A percentile compares a stretch with the other conserved stretches of the same genome.
These are phyloP conservation scores for Gallinago paraguaiae DNA, from an alignment of 2,113 vertebrate species.

Conservation along the genomic window DNA sequence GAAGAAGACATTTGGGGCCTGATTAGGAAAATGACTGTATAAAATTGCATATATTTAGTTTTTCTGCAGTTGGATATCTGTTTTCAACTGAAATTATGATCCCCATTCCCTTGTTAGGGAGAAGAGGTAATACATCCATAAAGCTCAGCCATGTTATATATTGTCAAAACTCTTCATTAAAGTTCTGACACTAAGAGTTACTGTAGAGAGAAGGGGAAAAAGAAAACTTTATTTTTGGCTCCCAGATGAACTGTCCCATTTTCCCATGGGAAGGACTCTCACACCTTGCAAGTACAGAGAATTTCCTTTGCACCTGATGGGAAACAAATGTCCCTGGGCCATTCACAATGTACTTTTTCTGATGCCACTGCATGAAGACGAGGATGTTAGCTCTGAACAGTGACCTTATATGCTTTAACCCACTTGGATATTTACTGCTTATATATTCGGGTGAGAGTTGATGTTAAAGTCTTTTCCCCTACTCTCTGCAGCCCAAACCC, in stretches of 20 bases:
- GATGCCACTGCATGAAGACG: background rate
- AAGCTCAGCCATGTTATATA: background rate
- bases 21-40: background rate
- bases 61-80: background rate
- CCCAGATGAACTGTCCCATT: background rate
- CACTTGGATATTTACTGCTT: background rate
- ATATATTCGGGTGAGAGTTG: background rate
- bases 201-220: background rate
- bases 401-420: background rate
- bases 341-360: background rate
- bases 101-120: background rate
- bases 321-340: background rate
- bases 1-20: background rate
- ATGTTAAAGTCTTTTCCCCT: background rate
- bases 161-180: background rate
- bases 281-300: background rate
- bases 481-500: background rate
- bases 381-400: background rate
- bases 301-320: slow-evolving; percentile 1
- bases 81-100: background rate
- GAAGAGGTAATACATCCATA: background rate
- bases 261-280: background rate
- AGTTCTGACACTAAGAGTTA: background rate
- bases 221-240: background rate
- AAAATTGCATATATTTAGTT: background rate